Evolutionary conservation across 2,888 invertebrate species (phyloP), one percentile per base, ranked within the genome.

Genomic region (Campoplex capitator): DNA sequence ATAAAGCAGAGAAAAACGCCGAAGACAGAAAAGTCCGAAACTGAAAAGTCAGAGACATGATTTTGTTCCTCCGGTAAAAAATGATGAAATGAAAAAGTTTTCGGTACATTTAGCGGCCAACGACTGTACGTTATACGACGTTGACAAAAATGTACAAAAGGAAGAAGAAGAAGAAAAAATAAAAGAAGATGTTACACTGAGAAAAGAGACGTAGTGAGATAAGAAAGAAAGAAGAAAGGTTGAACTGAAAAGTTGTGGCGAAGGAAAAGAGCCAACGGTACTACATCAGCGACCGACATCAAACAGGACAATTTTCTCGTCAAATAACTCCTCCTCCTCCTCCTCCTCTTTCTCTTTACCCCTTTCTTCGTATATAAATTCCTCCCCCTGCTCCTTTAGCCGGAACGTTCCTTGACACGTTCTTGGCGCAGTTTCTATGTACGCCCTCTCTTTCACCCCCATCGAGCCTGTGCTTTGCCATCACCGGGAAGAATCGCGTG

Each of bases 301-400:
- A 92, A 92, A 92, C 91, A 89, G 89, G 89, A 92, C 91, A 91
- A 92, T 92, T 93, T 92, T 90, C 90, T 91, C 91, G 89, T 89
- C 91, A 90, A 92, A 92, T 90, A 92, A 92, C 88, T 88, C 84
- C 74, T 81, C 67, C 74, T 23, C 51, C 83, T 13, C 79, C 38
- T 38, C 38, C 38, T 38, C 38, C 4, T 6, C 65, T 65, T 65
- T 77, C 65, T 65, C 71, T 77, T 76, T 80, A 54, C 67, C 77
- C 77, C 62, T 75, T 81, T 80, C 79, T 73, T 70, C 58, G 28
- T 83, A 62, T 48, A 78, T 78, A 73, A 73, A 73, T 73, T 56
- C 54, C 11, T 38, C 23, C 56, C 35, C 23, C 13, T 58, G 28
- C 48, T n/a, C 4, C 70, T 18, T 73, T 23, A 23, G n/a, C 35